These are phyloP conservation scores for Myotis vivesi DNA, from an alignment of 2,797 vertebrate genomes.

Conservation along the genomic window DNA sequence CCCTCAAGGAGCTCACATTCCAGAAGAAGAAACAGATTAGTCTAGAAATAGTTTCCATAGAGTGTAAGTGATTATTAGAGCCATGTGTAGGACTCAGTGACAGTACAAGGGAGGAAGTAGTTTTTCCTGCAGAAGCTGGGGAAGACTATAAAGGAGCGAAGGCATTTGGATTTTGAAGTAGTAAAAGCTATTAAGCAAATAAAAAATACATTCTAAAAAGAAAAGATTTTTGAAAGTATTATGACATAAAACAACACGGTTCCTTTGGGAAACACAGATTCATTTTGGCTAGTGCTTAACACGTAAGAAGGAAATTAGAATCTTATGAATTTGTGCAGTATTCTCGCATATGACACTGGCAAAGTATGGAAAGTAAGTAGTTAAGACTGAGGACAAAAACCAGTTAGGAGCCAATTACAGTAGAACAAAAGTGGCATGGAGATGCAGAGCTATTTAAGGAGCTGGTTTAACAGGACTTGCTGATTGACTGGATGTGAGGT, in stretches of 20 bases:
- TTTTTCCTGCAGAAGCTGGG: not conserved
- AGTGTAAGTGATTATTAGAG: not conserved
- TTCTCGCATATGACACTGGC: not conserved
- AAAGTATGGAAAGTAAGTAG: not conserved
- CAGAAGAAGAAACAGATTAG: not conserved
- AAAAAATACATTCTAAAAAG: not conserved
- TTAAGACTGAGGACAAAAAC: not conserved
- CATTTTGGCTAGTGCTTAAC: not conserved
- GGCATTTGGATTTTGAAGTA: not conserved
- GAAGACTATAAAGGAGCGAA: not conserved
- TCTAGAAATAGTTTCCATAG: not conserved
- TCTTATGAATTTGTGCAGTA: not conserved
- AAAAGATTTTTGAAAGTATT: not conserved
- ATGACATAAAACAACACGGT: not conserved
- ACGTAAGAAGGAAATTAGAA: not conserved
- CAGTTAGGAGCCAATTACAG: not conserved
- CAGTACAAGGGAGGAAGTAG: not conserved
- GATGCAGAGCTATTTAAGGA: not conserved
- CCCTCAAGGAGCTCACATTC: not conserved
- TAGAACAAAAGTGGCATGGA: not conserved
- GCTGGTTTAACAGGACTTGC: not conserved
- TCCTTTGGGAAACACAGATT: slow-evolving; percentile 18
- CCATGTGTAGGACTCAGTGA: not conserved
- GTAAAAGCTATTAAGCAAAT: not conserved
- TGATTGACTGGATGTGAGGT: not conserved